These are phyloP conservation scores for Anisognathus igniventris DNA, from an alignment of 2,797 vertebrate species.

Conservation along the genomic window DNA sequence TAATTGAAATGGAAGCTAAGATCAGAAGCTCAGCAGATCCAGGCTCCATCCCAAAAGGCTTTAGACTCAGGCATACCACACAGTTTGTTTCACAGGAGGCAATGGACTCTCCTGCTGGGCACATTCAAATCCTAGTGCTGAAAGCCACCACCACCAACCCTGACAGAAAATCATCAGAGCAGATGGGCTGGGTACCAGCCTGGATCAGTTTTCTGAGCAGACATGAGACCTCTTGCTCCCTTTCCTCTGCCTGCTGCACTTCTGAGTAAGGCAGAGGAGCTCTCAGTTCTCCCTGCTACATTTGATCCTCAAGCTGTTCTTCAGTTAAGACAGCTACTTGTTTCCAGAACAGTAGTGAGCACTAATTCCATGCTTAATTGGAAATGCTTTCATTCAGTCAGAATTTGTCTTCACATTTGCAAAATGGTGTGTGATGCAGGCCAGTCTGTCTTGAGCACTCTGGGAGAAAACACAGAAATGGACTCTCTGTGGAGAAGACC, in stretches of 20 bases:
- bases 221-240: background rate
- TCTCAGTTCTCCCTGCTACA: background rate
- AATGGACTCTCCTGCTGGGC: background rate
- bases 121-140: background rate
- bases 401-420: background rate
- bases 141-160: background rate
- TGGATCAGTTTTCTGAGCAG: background rate
- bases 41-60: background rate
- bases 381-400: background rate
- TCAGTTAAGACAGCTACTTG: background rate
- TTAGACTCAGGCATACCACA: accelerated
- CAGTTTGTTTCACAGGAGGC: background rate
- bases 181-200: background rate
- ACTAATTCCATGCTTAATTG: background rate
- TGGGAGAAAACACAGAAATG: background rate
- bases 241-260: background rate
- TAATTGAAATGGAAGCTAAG: background rate
- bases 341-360: background rate
- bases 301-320: background rate
- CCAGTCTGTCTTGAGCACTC: background rate
- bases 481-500: background rate
- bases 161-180: background rate
- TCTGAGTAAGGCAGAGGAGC: background rate
- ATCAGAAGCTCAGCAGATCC: background rate
- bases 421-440: background rate